Evolutionary conservation across 92 coral and sea anemone species (phyloP), one percentile per base, ranked within the genome.

Genomic region (Paragorgia papillata): DNA sequence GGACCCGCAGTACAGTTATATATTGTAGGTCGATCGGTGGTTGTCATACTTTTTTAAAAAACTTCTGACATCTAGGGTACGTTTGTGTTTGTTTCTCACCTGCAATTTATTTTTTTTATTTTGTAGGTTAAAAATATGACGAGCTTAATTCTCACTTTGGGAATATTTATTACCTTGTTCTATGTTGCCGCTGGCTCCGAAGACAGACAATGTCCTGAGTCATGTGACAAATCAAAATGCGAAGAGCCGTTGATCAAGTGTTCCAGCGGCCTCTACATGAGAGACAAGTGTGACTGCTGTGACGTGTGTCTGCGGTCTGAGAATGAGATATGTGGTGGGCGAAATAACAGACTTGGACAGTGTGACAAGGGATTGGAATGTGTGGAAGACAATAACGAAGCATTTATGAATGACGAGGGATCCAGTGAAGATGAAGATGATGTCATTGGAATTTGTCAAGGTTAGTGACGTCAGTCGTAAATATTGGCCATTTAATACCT

Each of bases 211-310:
- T 70, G 77, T 21, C 62, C 77, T 22, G 62, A 70, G 44, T 6
- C 56, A 31, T 70, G 77, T 31, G 77, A 70, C 77, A 24, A 50
- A 6, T 28, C 77, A 19, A 50, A 51, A 54, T 70, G 77, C 77
- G 61, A 29, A 20, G 62, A 70, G 46, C n/a, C 31, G 57, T 30
- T 26, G 21, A 7, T 70, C 22, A 7, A 55, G 14, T 70, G 77
- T 70, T 40, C 20, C 39, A 70, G 77, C 62, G 77, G 50, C n/a
- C 17, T 18, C 18, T 70, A 43, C 37, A 53, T 53, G 24, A 70
- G 53, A 53, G 62, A 70, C 53, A 53, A 70, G 26, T 70, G 77
- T 53, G 77, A 34, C 48, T 70, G 77, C 62, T 70, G 77, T 70
- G 39, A 50, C 34, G 62, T 70, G 30, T 70, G 77, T 53, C 62